phyloP scores from a whole-genome alignment of 2,113 vertebrate species.

The Raja brachyura region DNA sequence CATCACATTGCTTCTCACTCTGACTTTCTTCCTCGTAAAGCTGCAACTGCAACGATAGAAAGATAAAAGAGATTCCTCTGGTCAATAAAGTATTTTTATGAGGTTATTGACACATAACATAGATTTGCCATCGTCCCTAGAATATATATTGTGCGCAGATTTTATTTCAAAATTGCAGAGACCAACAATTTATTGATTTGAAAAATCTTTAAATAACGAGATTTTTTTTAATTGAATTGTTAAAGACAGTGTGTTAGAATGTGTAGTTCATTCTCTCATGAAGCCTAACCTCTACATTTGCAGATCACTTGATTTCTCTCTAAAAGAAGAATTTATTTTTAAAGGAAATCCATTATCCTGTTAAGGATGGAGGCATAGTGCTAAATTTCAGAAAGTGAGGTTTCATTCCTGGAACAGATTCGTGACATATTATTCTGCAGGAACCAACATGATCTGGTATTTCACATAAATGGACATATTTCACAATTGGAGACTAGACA shows the following conservation, averaged over 20 bases:
- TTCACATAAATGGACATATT: neutral
- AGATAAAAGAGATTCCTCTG: neutral
- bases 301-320: neutral
- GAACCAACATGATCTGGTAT: neutral
- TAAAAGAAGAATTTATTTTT: neutral
- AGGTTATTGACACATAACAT: neutral
- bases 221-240: neutral
- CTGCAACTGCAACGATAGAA: neutral
- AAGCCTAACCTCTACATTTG: neutral
- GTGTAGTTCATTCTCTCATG: neutral
- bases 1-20: neutral
- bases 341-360: neutral
- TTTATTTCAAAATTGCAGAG: neutral
- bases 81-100: neutral
- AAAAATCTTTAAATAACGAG: neutral
- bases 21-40: too few relatives aligned
- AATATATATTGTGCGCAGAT: neutral
- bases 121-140: neutral
- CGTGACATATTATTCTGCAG: neutral
- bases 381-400: neutral
- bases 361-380: neutral
- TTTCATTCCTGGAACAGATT: neutral
- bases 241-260: neutral
- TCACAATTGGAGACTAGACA: neutral
- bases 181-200: neutral